Evolutionary conservation across 1,140 invertebrate species (phyloP).

Genomic region (Heliconius hewitsoni): DNA sequence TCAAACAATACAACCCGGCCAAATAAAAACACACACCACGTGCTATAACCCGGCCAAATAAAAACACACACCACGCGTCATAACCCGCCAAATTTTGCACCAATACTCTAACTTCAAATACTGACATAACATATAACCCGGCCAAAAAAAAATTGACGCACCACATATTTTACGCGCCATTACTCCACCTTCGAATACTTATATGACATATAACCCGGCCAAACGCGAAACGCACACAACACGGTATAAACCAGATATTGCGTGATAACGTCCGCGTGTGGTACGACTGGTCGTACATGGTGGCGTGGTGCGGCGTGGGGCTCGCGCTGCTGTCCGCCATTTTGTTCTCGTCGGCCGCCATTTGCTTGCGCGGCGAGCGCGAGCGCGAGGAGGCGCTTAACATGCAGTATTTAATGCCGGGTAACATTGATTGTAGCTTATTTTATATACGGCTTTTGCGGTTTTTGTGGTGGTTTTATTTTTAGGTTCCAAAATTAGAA

Average conservation of each 20-base stretch:
- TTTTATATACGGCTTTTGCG: conserved; percentile 11
- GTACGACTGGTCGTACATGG: conserved; percentile 97
- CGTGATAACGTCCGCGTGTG: conserved; percentile 91
- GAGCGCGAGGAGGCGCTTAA: conserved; percentile 96
- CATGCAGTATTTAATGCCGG: conserved; percentile 98
- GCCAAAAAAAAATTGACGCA: too few relatives aligned
- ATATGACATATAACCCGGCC: too few relatives aligned
- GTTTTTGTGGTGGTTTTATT: conserved; percentile 13
- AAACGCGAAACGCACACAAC: conserved; percentile 1
- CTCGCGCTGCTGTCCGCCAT: conserved; percentile 93
- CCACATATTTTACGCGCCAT: too few relatives aligned
- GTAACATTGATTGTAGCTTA: conserved; percentile 78
- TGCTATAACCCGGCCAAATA: too few relatives aligned
- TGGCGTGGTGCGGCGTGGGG: conserved; percentile 96
- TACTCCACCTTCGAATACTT: too few relatives aligned
- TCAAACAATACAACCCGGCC: too few relatives aligned
- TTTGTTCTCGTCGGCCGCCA: conserved; percentile 94
- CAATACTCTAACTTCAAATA: too few relatives aligned
- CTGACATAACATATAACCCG: too few relatives aligned
- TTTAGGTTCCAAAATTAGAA: neutral
- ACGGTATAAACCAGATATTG: conserved; percentile 87
- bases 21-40: too few relatives aligned
- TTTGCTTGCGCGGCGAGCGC: conserved; percentile 94
- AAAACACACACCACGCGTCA: too few relatives aligned
- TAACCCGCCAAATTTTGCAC: too few relatives aligned